Evolutionary conservation across 2,113 vertebrate species (phyloP).

Genomic region (Sylvilagus bachmani): DNA sequence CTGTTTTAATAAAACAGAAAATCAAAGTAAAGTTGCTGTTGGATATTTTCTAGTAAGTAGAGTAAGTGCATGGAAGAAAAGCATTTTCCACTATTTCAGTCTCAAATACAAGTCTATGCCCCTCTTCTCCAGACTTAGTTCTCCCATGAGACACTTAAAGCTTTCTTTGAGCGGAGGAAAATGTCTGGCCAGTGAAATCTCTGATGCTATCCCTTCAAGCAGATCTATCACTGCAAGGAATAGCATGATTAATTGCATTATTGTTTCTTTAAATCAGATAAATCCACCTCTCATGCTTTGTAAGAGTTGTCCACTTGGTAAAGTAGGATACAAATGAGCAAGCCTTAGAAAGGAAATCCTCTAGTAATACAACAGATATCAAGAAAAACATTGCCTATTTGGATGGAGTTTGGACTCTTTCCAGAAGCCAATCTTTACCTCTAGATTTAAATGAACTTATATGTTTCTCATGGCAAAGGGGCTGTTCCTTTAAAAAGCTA

Average conservation of each 20-base stretch:
- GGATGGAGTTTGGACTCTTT: neutral
- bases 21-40: constrained; percentile 66
- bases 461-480: neutral
- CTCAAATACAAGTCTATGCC: neutral
- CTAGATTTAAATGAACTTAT: neutral
- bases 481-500: neutral
- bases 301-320: neutral
- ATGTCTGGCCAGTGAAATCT: neutral
- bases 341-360: constrained; percentile 28
- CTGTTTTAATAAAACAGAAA: constrained; percentile 74
- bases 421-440: neutral
- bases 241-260: constrained; percentile 14
- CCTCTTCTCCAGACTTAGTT: neutral
- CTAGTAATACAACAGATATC: neutral
- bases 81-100: neutral
- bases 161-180: constrained; percentile 2
- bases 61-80: constrained; percentile 44
- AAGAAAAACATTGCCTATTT: neutral
- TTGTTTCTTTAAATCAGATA: constrained; percentile 63
- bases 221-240: neutral
- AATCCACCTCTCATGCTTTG: constrained; percentile 6
- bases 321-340: constrained; percentile 54
- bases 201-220: neutral
- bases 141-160: neutral
- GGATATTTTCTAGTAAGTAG: constrained; percentile 36